Percentiles rank a stretch among this genome's conserved stretches.
Evolutionary conservation across 2,797 vertebrate genomes (phyloP).

Genomic region (Sphenopsis melanotis): DNA sequence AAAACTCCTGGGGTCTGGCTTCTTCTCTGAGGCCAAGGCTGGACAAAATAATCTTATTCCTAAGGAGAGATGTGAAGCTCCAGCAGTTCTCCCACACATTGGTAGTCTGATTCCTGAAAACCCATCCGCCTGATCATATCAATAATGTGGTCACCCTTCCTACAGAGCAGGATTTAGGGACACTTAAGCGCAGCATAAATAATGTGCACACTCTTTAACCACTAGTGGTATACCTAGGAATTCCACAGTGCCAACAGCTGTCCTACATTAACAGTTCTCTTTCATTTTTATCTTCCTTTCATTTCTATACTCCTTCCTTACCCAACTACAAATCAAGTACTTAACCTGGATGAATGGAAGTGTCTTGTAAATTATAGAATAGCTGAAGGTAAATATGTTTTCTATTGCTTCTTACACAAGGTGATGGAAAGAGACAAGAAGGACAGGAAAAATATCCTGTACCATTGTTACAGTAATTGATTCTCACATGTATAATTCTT

Average conservation of each 20-base stretch:
- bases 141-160: not conserved
- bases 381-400: not conserved
- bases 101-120: not conserved
- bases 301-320: not conserved
- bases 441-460: not conserved
- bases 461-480: not conserved
- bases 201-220: not conserved
- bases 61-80: not conserved
- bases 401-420: not conserved
- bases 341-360: not conserved
- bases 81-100: not conserved
- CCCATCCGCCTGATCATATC: not conserved
- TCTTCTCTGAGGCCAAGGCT: not conserved
- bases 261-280: not conserved
- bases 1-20: not conserved
- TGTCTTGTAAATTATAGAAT: not conserved
- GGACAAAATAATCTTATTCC: not conserved
- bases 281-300: not conserved
- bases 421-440: not conserved
- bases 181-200: not conserved
- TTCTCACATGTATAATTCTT: not conserved
- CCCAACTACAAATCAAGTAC: not conserved
- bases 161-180: not conserved
- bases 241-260: not conserved
- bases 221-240: not conserved